A percentile compares a stretch with the other conserved stretches of the same genome.
Evolutionary conservation across 1,140 invertebrate species (phyloP).

Genomic region (Propsilocerus akamusi): DNA sequence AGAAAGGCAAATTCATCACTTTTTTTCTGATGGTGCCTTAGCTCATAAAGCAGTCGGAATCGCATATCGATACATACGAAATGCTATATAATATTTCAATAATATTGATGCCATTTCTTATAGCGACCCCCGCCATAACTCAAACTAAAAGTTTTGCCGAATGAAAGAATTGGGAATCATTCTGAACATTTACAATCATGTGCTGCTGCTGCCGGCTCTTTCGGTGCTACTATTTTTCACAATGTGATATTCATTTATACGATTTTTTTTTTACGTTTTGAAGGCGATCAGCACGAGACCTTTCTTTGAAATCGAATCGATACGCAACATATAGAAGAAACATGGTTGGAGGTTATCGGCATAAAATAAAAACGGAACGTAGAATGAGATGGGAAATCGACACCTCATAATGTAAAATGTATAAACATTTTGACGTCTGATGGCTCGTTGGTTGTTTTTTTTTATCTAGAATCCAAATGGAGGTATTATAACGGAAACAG

Average conservation of each 20-base stretch:
- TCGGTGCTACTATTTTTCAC: not conserved
- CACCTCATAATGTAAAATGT: too few relatives aligned
- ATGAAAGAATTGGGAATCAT: not conserved
- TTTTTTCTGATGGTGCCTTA: not conserved
- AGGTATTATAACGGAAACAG: too few relatives aligned
- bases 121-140: not conserved
- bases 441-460: too few relatives aligned
- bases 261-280: not conserved
- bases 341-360: too few relatives aligned
- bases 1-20: not conserved
- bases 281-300: not conserved
- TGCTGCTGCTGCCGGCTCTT: too few relatives aligned
- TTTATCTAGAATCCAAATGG: too few relatives aligned
- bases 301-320: not conserved
- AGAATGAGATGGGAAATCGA: too few relatives aligned
- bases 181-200: not conserved
- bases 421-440: too few relatives aligned
- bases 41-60: not conserved
- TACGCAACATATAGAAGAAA: too few relatives aligned
- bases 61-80: not conserved
- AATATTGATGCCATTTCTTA: not conserved
- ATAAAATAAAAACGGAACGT: too few relatives aligned
- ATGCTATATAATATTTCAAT: slow-evolving; percentile 1
- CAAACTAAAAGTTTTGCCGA: not conserved
- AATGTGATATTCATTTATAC: not conserved